phyloP scores from a whole-genome alignment of 1,140 invertebrate genomes.

The Danaus plexippus region DNA sequence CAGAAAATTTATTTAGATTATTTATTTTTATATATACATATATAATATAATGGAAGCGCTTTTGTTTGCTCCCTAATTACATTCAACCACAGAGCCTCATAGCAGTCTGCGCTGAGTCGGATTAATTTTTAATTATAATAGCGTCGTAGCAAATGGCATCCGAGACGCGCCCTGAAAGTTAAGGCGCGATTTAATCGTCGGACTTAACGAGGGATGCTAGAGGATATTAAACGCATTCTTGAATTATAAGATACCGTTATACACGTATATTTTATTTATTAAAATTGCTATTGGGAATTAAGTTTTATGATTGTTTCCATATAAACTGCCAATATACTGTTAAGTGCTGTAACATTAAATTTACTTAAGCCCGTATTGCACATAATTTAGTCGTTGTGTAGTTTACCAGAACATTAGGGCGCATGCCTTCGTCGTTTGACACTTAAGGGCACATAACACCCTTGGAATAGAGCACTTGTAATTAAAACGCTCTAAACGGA shows the following conservation, averaged over 20 bases:
- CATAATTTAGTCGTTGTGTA: constrained; percentile 34
- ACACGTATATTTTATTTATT: constrained; percentile 31
- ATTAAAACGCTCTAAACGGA: constrained; percentile 64
- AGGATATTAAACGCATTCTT: constrained; percentile 56
- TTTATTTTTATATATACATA: no score
- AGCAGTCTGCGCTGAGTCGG: constrained; percentile 26
- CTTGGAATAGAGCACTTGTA: constrained; percentile 52
- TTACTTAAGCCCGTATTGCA: constrained; percentile 30
- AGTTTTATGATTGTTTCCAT: no score
- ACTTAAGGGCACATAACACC: constrained; percentile 59
- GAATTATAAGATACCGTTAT: constrained; percentile 57
- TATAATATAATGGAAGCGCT: no score
- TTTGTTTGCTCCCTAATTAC: constrained; percentile 1
- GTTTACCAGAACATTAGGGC: constrained; percentile 50
- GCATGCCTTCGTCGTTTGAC: constrained; percentile 31
- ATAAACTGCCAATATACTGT: no score
- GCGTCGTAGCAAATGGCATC: constrained; percentile 38
- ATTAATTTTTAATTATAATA: constrained; percentile 68
- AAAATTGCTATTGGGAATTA: constrained; percentile 19
- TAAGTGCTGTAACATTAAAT: constrained; percentile 10
- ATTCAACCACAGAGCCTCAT: constrained; percentile 12
- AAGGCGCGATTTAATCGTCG: constrained; percentile 55
- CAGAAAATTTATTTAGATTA: no score
- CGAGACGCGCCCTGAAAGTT: constrained; percentile 44
- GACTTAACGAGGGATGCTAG: constrained; percentile 43